Evolutionary conservation across 2,888 invertebrate species (phyloP).

Genomic region (Lottia gigantea): DNA sequence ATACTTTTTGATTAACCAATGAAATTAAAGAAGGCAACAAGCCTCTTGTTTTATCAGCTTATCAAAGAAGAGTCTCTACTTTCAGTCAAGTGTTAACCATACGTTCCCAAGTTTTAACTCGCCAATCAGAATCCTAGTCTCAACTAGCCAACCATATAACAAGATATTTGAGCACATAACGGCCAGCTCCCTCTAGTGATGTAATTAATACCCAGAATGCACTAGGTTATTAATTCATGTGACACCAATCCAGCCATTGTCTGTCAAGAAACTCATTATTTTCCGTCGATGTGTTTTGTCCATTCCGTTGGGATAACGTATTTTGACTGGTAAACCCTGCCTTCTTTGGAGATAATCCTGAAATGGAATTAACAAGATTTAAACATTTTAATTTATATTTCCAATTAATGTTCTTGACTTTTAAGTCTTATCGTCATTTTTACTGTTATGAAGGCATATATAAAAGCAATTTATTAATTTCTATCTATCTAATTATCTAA

Average conservation of each 20-base stretch:
- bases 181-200: constrained; percentile 2
- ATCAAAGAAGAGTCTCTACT: no score
- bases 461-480: no score
- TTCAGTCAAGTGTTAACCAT: no score
- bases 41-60: no score
- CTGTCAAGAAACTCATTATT: constrained; percentile 73
- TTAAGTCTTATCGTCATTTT: no score
- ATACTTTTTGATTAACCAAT: no score
- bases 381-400: no score
- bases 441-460: no score
- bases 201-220: constrained; percentile 6
- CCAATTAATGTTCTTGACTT: no score
- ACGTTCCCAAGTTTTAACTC: no score
- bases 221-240: constrained; percentile 35
- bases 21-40: no score
- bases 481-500: no score
- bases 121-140: neutral
- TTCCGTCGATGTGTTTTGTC: constrained; percentile 72
- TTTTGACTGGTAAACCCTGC: constrained; percentile 66
- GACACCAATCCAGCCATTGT: constrained; percentile 72
- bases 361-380: constrained; percentile 3
- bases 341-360: constrained; percentile 67
- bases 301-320: constrained; percentile 70
- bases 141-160: neutral
- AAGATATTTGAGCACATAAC: neutral